Evolutionary conservation across 2,888 invertebrate genomes (phyloP).

Genomic region (Ditula angustiorana): DNA sequence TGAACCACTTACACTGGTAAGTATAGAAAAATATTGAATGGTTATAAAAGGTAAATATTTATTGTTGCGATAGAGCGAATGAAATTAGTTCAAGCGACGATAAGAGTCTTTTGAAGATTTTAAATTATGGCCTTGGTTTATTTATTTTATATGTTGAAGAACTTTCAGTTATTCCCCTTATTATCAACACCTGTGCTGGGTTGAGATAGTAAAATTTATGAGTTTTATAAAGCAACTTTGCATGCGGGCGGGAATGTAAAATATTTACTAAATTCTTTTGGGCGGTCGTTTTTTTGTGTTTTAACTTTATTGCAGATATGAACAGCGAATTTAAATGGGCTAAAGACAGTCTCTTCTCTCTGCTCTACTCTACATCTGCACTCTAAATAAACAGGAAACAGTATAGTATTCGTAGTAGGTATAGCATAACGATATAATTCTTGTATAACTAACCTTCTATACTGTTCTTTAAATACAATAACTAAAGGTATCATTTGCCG

Average conservation of each 20-base stretch:
- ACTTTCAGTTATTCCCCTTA: background rate
- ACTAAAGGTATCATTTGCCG: background rate
- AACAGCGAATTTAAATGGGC: too few species aligned
- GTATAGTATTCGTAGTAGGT: too few species aligned
- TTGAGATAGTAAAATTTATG: slow-evolving; percentile 17
- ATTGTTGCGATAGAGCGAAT: slow-evolving; percentile 4
- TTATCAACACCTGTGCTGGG: slow-evolving; percentile 23
- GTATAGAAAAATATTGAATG: background rate
- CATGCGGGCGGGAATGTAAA: slow-evolving; percentile 13
- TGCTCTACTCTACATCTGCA: too few species aligned
- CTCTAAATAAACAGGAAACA: too few species aligned
- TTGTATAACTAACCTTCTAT: too few species aligned
- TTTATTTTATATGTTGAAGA: slow-evolving; percentile 13
- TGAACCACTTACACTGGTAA: background rate
- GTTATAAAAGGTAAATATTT: slow-evolving; percentile 4
- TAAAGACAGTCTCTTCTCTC: too few species aligned
- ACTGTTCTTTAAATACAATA: background rate
- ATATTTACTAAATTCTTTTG: background rate
- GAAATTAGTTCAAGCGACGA: slow-evolving; percentile 7
- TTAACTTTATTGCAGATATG: too few species aligned
- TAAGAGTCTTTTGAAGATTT: slow-evolving; percentile 16
- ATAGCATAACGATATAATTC: too few species aligned
- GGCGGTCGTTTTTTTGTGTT: too few species aligned
- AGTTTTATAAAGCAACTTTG: slow-evolving; percentile 24
- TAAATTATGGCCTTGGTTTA: slow-evolving; percentile 2